Percentiles rank a stretch among this genome's conserved stretches.
Evolutionary conservation across 2,113 vertebrate species (phyloP).

Genomic region (Nycticebus coucang): DNA sequence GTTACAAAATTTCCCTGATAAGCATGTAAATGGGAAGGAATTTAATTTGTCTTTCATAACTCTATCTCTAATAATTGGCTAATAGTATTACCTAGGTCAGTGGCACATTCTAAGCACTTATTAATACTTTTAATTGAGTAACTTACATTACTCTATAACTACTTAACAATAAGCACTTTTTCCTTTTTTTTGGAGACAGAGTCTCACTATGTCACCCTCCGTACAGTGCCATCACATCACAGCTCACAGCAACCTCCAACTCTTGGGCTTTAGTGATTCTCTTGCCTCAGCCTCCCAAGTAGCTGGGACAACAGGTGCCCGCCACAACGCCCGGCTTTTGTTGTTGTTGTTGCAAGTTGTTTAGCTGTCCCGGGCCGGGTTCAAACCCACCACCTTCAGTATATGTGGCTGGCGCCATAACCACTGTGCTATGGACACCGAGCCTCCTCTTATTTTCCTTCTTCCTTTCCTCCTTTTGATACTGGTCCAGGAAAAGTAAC

Average conservation of each 20-base stretch:
- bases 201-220: no score
- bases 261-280: no score
- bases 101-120: not conserved
- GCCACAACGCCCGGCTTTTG: no score
- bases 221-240: no score
- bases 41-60: not conserved
- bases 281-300: no score
- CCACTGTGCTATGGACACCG: no score
- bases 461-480: not conserved
- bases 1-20: not conserved
- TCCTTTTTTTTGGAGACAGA: not conserved
- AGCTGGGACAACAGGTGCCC: no score
- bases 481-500: not conserved
- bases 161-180: conserved; percentile 5
- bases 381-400: no score
- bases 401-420: no score
- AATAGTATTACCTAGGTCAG: not conserved
- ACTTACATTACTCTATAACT: not conserved
- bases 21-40: not conserved
- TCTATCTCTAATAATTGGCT: not conserved
- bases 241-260: no score
- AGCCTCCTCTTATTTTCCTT: not conserved
- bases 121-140: not conserved
- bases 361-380: no score
- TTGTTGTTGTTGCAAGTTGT: no score